Base-by-base conservation (phyloP, 1,140 invertebrate species). In the Euura lappo region DNA sequence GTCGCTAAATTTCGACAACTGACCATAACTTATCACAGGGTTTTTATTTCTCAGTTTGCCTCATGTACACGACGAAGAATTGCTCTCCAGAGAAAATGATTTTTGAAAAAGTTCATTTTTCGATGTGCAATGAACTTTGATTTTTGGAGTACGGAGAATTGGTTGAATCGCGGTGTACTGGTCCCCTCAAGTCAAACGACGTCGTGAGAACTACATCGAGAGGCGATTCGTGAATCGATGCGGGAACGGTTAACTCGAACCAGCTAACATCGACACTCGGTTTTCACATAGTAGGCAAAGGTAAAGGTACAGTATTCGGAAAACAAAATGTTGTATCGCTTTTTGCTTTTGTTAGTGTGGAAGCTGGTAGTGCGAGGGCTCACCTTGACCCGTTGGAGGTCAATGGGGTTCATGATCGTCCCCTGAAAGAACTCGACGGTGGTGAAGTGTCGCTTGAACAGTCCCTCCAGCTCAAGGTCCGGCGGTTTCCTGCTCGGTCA, bases 381-480 rank as follows among this genome's bases (percentile, higher is more conserved):
- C 94, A 99, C 97, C 95, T 98, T 98, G 81, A 99, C 97, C 91
- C 98, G 93, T 89, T 98, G 96, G 76, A 99, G 94, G 91, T 99
- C 98, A 91, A 98, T 98, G 86, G 97, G 97, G 91, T 98, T 99
- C 98, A 99, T 99, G 88, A 99, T 99, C 90, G 97, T 98, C 89
- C 98, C 98, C 93, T 99, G 97, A 93, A 99, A 99, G 93, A 99
- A 99, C 91, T 99, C 97, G 89, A 99, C 97, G 86, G 98, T 99
- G 83, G 97, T 99, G 92, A 99, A 99, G 92, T 99, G 97, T 89
- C 98, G 93, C 92, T 99, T 99, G 92, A 99, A 98, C 85, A 99
- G 93, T 91, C 97, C 97, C 92, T 99, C 97, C 91, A 99, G 92
- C 92, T 99, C 97, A 90, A 99, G 93, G 91, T 98, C 97, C 86